phyloP scores from a whole-genome alignment of 2,888 invertebrate species.

The Plagodis dolabraria region DNA sequence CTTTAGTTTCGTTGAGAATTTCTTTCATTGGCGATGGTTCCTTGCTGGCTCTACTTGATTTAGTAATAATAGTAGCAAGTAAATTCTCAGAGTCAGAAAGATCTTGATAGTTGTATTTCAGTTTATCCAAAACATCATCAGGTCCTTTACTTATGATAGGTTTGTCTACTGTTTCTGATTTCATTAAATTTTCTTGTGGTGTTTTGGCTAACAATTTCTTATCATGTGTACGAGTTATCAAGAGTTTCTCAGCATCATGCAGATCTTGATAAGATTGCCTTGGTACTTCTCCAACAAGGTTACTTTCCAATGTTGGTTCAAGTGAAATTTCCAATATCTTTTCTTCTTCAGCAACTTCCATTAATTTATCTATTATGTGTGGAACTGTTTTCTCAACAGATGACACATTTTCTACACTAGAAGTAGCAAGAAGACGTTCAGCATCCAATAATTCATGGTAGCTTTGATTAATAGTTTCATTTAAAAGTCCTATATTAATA shows the following conservation, averaged over 20 bases:
- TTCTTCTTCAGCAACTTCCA: constrained; percentile 31
- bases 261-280: constrained; percentile 35
- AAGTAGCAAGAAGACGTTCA: constrained; percentile 43
- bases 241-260: constrained; percentile 33
- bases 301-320: constrained; percentile 24
- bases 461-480: constrained; percentile 33
- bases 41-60: constrained; percentile 38
- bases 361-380: constrained; percentile 29
- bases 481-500: constrained; percentile 15
- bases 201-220: background rate
- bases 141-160: background rate
- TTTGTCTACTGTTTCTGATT: background rate
- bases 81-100: constrained; percentile 51
- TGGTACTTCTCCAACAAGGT: constrained; percentile 26
- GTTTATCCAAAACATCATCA: constrained; percentile 8
- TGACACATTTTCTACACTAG: constrained; percentile 36
- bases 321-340: constrained; percentile 23
- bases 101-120: constrained; percentile 45
- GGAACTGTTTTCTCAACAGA: constrained; percentile 32
- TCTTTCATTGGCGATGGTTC: constrained; percentile 31
- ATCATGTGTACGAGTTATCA: constrained; percentile 20
- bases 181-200: background rate
- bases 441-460: constrained; percentile 41
- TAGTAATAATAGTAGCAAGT: constrained; percentile 42
- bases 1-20: constrained; percentile 4